Evolutionary conservation across 1,140 invertebrate genomes (phyloP), one percentile per base, ranked within the genome.

Genomic region (Ostrea denselamellosa): DNA sequence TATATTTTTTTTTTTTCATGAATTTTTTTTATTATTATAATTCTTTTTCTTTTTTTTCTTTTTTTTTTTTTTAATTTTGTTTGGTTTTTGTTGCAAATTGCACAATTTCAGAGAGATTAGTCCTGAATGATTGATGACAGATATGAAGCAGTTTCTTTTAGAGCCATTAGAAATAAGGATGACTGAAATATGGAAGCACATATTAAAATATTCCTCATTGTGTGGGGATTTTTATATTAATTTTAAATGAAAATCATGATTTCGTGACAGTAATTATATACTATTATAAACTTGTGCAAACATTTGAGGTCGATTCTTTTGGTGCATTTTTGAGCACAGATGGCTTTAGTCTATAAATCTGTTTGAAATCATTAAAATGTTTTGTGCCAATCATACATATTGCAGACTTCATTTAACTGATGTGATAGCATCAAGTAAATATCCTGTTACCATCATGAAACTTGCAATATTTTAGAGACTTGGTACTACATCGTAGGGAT

Each of bases 331-430:
- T 62, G n/a, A 19, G 12, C 56, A 62, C 56, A 62, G n/a, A 19
- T n/a, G 17, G 56, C 14, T 62, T 62, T 62, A 62, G 56, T 62
- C n/a, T 3, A 17, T 62, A n/a, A 62, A 62, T n/a, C 17, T 19
- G 56, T 62, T 62, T 17, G 56, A n/a, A 8, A 62, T n/a, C 5
- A 62, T 62, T 62, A n/a, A 19, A 62, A 19, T 17, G 56, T 62
- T 62, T 62, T 62, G 56, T 62, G 56, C 56, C 56, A 62, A 62
- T 19, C 17, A 62, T 44, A 62, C 56, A 62, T 62, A 62, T n/a
- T 62, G 17, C 56, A 62, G 56, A 62, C 56, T 62, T 62, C 56
- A 62, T 62, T 62, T 62, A 44, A 62, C 56, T 62, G 56, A 62
- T n/a, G 56, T 62, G 14, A 62, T 62, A 19, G 17, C 56, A 62